Conservation (phyloP, 2,113 vertebrate species). For the Gobio gobio region DNA sequence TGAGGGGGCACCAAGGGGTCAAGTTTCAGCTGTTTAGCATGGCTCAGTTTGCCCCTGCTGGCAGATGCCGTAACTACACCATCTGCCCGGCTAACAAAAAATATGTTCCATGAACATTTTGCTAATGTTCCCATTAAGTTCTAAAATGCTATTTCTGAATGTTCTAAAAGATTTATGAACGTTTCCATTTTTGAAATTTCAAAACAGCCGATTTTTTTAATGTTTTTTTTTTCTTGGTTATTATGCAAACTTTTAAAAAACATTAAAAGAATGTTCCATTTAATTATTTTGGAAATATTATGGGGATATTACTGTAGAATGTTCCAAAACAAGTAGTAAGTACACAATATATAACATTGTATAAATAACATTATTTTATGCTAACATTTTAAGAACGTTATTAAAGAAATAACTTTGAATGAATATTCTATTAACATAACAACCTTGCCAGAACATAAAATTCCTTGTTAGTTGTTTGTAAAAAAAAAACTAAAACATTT, state of each 20-base stretch:
- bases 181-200: not conserved
- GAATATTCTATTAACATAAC: not conserved
- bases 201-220: too few relatives aligned
- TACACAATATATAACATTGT: not conserved
- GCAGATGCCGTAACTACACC: not conserved
- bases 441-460: too few relatives aligned
- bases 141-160: not conserved
- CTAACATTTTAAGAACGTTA: not conserved
- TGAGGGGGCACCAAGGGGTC: too few relatives aligned
- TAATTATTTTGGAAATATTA: not conserved
- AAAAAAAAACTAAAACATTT: too few relatives aligned
- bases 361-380: not conserved
- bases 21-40: not conserved
- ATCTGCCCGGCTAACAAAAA: not conserved
- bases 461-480: too few relatives aligned
- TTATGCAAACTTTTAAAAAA: not conserved
- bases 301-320: not conserved
- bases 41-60: not conserved
- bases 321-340: not conserved
- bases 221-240: too few relatives aligned
- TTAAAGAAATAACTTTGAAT: not conserved
- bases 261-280: not conserved
- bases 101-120: too few relatives aligned
- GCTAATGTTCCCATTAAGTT: not conserved
- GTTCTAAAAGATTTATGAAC: not conserved